Conservation (phyloP, 2,113 vertebrate species). For the Oncorhynchus kisutch region DNA sequence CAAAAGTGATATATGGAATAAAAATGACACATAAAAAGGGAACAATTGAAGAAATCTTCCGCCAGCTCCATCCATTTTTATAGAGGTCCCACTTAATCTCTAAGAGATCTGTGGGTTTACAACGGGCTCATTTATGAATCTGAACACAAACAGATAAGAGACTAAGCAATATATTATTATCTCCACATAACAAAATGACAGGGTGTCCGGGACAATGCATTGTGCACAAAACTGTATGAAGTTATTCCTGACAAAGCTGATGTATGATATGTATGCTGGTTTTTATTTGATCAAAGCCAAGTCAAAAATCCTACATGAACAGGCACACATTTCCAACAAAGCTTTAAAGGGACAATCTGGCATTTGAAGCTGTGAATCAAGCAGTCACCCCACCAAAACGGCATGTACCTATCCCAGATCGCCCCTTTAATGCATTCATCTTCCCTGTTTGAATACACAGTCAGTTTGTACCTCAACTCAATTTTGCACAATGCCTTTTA, state of each 20-base stretch:
- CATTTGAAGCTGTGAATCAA: too few relatives aligned
- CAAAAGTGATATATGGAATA: slow-evolving; percentile 23
- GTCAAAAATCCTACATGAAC: neutral
- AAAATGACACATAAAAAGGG: slow-evolving; percentile 25
- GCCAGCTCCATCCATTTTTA: neutral
- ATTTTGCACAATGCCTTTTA: neutral
- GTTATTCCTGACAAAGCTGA: neutral
- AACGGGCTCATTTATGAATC: neutral
- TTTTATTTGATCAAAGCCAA: neutral
- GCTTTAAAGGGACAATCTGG: neutral
- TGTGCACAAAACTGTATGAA: neutral
- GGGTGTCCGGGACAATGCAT: neutral
- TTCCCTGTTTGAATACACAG: neutral
- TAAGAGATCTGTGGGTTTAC: neutral
- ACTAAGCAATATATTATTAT: neutral
- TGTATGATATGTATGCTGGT: neutral
- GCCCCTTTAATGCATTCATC: neutral
- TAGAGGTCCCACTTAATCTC: neutral
- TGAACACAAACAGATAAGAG: neutral
- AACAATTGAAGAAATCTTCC: neutral
- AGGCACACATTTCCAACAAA: neutral
- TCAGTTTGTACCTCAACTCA: neutral
- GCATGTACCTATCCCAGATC: too few relatives aligned
- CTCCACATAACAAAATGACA: neutral
- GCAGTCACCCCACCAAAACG: too few relatives aligned